phyloP scores from a whole-genome alignment of 2,113 vertebrate genomes.

The Cyanoramphus novaezelandiae region DNA sequence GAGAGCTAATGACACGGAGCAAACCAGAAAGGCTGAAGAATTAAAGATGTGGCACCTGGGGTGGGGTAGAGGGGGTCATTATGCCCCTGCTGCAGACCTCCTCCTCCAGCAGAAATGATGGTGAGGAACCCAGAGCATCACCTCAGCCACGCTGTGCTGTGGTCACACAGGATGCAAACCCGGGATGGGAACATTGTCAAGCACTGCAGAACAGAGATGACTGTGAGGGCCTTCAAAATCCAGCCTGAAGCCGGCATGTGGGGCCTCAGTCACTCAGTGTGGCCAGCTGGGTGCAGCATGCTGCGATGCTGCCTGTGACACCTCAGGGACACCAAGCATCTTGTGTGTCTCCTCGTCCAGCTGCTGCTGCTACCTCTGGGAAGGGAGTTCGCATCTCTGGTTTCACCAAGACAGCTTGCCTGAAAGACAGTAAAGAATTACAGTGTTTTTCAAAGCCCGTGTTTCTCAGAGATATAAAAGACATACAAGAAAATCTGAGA shows the following conservation, averaged over 20 bases:
- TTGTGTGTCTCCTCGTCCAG: accelerated
- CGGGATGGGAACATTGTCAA: not conserved
- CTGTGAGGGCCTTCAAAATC: not conserved
- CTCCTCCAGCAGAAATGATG: not conserved
- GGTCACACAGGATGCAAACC: not conserved
- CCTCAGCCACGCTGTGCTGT: accelerated
- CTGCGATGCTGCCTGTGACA: not conserved
- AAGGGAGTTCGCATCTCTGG: not conserved
- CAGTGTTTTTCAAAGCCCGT: not conserved
- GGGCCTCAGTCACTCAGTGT: not conserved
- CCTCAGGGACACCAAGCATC: not conserved
- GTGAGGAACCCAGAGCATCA: not conserved
- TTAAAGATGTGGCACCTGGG: not conserved
- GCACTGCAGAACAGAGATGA: not conserved
- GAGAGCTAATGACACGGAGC: not conserved
- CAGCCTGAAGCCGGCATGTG: not conserved
- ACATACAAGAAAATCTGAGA: not conserved
- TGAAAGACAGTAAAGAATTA: not conserved
- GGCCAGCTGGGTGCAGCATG: not conserved
- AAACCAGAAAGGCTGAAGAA: not conserved
- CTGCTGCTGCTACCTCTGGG: not conserved
- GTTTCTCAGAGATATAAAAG: not conserved
- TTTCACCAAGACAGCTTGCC: not conserved
- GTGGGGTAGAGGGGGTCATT: accelerated
- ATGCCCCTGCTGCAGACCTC: not conserved